Base-by-base conservation (phyloP, 92 coral and sea anemone genomes). In the Epizoanthus ramosus region DNA sequence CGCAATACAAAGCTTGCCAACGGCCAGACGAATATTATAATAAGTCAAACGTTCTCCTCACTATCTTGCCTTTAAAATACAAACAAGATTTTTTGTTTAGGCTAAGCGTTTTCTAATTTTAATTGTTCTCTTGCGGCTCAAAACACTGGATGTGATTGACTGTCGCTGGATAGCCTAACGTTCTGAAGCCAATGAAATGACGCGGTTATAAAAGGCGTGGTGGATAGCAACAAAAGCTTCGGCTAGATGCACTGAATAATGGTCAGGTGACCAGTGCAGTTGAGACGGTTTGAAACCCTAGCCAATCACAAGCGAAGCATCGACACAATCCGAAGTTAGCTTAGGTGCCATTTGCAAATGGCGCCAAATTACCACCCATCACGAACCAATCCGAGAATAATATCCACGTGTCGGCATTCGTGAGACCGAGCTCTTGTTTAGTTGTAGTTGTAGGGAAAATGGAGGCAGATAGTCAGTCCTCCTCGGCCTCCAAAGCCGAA, bases 361-460 rank as follows among this genome's bases (percentile, higher is more conserved):
- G 94, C 94, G 94, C 98, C 94, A 93, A 93, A 91, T 93, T 88
- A 91, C 98, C 95, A 91, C 92, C 92, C 93, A 91, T 84, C 93
- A 87, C 86, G 93, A 89, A 93, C 98, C 98, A 93, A 93, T 93
- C 98, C 93, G 98, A 90, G 87, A 86, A 88, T 81, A 87, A 91
- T 89, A 91, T 93, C 94, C 98, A 93, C 98, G 98, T 93, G 98
- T 93, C 98, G 92, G 92, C 80, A 90, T 91, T 91, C 90, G 95
- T 89, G 88, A 85, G 91, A 13, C 90, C 92, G 88, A 89, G 86
- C 92, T 86, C 85, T 83, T 89, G 98, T 87, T 88, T 93, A 93
- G 98, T 91, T 89, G 98, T 93, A 93, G 98, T 93, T 94, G 97
- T 97, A 97, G 99, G 88, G 83, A 94, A 92, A 90, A 97, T 97